phyloP scores from a whole-genome alignment of 2,797 vertebrate species.

The Sebastes hubbsi region DNA sequence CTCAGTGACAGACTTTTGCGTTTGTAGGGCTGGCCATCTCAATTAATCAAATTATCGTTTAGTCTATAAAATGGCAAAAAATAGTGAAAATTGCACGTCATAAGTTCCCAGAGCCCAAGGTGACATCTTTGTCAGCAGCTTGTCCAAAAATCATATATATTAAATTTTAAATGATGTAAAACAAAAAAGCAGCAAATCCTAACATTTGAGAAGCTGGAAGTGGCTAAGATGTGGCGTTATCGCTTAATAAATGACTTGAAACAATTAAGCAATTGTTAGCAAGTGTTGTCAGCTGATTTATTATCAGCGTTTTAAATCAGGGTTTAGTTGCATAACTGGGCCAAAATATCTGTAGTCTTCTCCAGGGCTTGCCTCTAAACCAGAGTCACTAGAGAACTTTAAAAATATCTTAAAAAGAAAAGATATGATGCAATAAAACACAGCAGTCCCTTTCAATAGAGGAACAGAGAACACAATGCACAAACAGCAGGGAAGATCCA shows the following conservation, averaged over 20 bases:
- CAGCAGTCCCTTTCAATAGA: not conserved
- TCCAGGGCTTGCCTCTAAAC: not conserved
- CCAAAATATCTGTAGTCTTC: not conserved
- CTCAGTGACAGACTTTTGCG: too few species aligned
- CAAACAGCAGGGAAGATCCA: constrained; percentile 30
- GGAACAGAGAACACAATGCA: constrained; percentile 7
- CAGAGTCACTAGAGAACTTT: constrained; percentile 6
- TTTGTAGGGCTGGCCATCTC: too few species aligned
- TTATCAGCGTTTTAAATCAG: not conserved
- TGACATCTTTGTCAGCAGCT: not conserved
- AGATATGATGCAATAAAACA: not conserved
- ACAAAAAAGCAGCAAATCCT: not conserved
- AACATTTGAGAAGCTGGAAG: not conserved
- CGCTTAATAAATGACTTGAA: not conserved
- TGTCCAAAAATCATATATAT: not conserved
- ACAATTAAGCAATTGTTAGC: not conserved
- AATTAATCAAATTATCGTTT: not conserved
- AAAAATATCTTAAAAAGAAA: not conserved
- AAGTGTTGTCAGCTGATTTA: not conserved
- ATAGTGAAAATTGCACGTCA: not conserved
- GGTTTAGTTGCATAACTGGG: constrained; percentile 3
- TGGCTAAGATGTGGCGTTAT: not conserved
- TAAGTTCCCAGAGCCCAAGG: not conserved
- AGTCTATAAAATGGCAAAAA: not conserved
- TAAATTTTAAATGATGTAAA: not conserved